phyloP scores from a whole-genome alignment of 30 jellyfish, hydroid and myxozoan species.

The Pseudorhiza aurosa region DNA sequence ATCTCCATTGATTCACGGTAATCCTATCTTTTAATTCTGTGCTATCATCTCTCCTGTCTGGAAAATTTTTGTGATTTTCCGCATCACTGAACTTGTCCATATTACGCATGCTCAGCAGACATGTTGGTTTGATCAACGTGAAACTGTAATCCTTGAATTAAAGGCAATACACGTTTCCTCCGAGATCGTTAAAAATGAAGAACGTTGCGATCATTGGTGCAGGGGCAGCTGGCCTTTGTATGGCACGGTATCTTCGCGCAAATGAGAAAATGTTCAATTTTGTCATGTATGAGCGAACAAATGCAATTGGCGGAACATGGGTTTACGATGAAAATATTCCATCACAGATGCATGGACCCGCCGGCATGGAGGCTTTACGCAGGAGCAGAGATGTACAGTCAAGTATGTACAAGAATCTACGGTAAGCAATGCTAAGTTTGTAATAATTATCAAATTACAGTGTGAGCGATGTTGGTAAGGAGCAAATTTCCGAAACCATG shows the following conservation, averaged over 20 bases:
- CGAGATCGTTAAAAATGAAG: conserved; percentile 25
- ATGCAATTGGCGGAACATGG: conserved; percentile 83
- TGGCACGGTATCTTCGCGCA: conserved; percentile 64
- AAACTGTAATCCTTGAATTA: no score
- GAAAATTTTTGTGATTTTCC: no score
- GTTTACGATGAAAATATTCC: conserved; percentile 40
- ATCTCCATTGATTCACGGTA: no score
- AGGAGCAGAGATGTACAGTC: conserved; percentile 34
- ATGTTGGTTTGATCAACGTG: no score
- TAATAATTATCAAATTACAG: no score
- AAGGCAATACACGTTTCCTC: no score
- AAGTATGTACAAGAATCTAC: conserved; percentile 60
- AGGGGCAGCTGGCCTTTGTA: conserved; percentile 88
- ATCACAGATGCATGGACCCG: background rate
- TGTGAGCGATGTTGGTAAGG: no score
- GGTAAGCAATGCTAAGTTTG: conserved; percentile 26
- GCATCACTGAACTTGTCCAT: no score
- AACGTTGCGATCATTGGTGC: conserved; percentile 91
- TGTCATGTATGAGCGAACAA: conserved; percentile 60
- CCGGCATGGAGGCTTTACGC: conserved; percentile 27
- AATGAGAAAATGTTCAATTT: conserved; percentile 4
- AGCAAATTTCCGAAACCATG: no score
- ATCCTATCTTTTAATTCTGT: no score
- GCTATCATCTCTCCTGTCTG: no score
- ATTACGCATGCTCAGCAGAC: no score